Conservation (phyloP, 2,888 invertebrate species). For the Sicus ferrugineus region DNA sequence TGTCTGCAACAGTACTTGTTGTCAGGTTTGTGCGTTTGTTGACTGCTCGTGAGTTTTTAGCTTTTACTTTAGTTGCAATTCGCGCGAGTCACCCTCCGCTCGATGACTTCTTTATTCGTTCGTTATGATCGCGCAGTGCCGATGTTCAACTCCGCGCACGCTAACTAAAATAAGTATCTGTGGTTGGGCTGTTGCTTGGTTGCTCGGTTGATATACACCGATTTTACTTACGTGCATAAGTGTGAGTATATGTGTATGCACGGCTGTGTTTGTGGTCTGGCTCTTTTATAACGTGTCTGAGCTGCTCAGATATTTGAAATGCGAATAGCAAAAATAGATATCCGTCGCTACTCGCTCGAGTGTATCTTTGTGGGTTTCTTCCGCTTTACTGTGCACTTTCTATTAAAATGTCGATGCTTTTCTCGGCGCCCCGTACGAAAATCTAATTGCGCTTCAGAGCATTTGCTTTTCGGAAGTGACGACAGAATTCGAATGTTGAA, state of each 20-base stretch:
- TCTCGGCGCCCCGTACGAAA: background rate
- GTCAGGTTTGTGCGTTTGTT: constrained; percentile 31
- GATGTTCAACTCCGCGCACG: constrained; percentile 32
- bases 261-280: constrained; percentile 17
- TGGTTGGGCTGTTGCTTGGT: background rate
- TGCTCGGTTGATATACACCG: constrained; percentile 32
- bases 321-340: constrained; percentile 28
- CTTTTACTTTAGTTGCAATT: constrained; percentile 45
- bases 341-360: constrained; percentile 13
- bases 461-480: background rate
- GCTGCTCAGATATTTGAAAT: constrained; percentile 17
- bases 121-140: constrained; percentile 48
- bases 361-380: constrained; percentile 12
- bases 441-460: constrained; percentile 14
- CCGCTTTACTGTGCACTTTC: constrained; percentile 20
- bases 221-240: background rate
- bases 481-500: too few relatives aligned
- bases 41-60: constrained; percentile 47
- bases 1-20: constrained; percentile 38
- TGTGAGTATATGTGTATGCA: constrained; percentile 5
- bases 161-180: constrained; percentile 26
- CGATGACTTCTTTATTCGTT: constrained; percentile 32
- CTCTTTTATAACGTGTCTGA: constrained; percentile 13
- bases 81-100: constrained; percentile 24
- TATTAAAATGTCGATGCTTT: background rate